Evolutionary conservation across 2,113 vertebrate species (phyloP).

Genomic region (Indri indri): DNA sequence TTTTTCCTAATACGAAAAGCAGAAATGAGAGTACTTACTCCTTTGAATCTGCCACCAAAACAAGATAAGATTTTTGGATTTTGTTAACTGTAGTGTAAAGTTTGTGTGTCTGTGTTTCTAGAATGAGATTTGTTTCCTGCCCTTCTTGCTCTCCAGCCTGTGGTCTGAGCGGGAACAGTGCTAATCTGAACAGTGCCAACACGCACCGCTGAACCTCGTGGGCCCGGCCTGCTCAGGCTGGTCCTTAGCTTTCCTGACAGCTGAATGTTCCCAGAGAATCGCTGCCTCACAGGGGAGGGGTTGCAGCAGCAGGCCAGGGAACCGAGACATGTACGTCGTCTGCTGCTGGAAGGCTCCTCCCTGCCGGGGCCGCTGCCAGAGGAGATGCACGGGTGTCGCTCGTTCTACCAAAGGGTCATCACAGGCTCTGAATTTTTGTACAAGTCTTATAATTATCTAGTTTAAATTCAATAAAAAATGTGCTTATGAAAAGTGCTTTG

Average conservation of each 20-base stretch:
- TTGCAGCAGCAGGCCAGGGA: neutral
- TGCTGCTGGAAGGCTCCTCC: neutral
- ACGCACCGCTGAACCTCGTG: neutral
- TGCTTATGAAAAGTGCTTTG: conserved; percentile 67
- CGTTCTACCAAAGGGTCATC: neutral
- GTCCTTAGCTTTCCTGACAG: conserved; percentile 6
- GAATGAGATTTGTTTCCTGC: conserved; percentile 59
- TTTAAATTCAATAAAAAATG: conserved; percentile 71
- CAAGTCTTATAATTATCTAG: conserved; percentile 66
- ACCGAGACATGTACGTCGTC: neutral
- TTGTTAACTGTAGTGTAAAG: neutral
- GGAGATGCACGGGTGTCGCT: neutral
- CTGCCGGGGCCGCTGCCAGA: conserved; percentile 24
- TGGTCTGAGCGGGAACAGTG: conserved; percentile 47
- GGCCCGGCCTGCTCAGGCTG: neutral
- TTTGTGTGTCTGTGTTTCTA: neutral
- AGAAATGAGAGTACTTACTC: neutral
- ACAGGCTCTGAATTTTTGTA: conserved; percentile 77
- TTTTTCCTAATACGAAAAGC: conserved; percentile 56
- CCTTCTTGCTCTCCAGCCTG: conserved; percentile 46
- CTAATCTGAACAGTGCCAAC: neutral
- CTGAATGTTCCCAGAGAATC: conserved; percentile 6
- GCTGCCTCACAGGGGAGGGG: neutral
- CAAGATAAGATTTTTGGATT: conserved; percentile 12
- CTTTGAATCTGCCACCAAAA: neutral